phyloP scores from a whole-genome alignment of 2,797 vertebrate species.

The Cyprinella venusta region DNA sequence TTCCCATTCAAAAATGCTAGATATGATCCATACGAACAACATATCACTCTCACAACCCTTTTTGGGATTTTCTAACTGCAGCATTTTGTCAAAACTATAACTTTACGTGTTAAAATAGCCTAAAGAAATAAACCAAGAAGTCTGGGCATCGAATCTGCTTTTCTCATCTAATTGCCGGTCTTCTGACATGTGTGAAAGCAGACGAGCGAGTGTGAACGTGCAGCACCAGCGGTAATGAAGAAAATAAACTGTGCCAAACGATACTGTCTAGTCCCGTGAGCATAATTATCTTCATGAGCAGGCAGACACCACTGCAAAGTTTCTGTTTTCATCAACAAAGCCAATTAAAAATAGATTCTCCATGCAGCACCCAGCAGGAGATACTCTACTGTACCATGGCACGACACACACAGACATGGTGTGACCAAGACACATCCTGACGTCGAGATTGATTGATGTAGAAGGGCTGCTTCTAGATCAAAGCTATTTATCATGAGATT shows the following conservation, averaged over 20 bases:
- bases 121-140: constrained; percentile 23
- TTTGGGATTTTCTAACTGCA: background rate
- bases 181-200: constrained; percentile 25
- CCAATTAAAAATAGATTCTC: constrained; percentile 51
- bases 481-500: background rate
- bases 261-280: constrained; percentile 44
- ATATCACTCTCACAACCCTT: background rate
- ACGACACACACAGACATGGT: background rate
- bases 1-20: background rate
- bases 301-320: constrained; percentile 30
- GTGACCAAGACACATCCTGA: background rate
- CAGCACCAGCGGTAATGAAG: constrained; percentile 18
- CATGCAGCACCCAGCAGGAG: constrained; percentile 34
- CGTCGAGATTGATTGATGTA: background rate
- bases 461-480: background rate
- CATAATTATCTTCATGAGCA: constrained; percentile 53
- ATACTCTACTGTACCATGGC: background rate
- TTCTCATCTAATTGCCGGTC: constrained; percentile 8
- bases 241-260: constrained; percentile 45
- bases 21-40: background rate
- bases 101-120: constrained; percentile 3
- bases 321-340: constrained; percentile 51
- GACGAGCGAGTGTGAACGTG: constrained; percentile 37
- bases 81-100: constrained; percentile 7
- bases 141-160: constrained; percentile 5